phyloP scores from a whole-genome alignment of 2,113 vertebrate genomes.

The Thunnus thynnus region DNA sequence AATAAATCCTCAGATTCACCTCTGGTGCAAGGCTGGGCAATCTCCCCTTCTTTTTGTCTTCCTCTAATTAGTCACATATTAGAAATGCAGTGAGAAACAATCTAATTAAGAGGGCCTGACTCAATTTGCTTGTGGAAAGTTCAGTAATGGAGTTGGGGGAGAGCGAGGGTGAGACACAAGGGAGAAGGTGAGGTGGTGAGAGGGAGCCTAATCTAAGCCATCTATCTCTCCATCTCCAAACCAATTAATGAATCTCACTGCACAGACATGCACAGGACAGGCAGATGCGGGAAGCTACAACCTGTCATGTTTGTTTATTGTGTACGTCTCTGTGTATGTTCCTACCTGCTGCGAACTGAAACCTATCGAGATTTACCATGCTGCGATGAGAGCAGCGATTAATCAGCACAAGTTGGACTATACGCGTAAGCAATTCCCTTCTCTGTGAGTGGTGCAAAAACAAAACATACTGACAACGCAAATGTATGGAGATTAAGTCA shows the following conservation, averaged over 20 bases:
- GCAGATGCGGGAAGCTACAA: conserved; percentile 25
- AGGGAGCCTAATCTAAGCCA: conserved; percentile 51
- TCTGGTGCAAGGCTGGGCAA: conserved; percentile 57
- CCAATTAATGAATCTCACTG: conserved; percentile 60
- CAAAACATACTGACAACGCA: conserved; percentile 66
- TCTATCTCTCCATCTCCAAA: conserved; percentile 53
- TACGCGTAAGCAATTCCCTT: conserved; percentile 48
- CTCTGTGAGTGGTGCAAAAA: conserved; percentile 45
- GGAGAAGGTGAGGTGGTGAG: conserved; percentile 56
- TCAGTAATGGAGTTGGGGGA: conserved; percentile 57
- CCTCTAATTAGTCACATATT: conserved; percentile 78
- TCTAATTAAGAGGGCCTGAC: conserved; percentile 75
- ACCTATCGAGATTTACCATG: conserved; percentile 44
- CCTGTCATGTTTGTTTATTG: conserved; percentile 59
- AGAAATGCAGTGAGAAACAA: conserved; percentile 76
- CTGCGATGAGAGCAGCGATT: conserved; percentile 52
- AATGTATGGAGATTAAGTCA: conserved; percentile 56
- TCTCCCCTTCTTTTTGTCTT: conserved; percentile 57
- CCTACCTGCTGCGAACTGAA: conserved; percentile 44
- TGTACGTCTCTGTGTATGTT: conserved; percentile 25
- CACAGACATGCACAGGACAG: conserved; percentile 39
- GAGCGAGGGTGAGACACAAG: conserved; percentile 44
- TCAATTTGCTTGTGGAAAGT: conserved; percentile 73
- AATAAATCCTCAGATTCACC: conserved; percentile 59
- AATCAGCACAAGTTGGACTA: conserved; percentile 58